Evolutionary conservation across 2,113 vertebrate species (phyloP).

Genomic region (Alethe diademata): DNA sequence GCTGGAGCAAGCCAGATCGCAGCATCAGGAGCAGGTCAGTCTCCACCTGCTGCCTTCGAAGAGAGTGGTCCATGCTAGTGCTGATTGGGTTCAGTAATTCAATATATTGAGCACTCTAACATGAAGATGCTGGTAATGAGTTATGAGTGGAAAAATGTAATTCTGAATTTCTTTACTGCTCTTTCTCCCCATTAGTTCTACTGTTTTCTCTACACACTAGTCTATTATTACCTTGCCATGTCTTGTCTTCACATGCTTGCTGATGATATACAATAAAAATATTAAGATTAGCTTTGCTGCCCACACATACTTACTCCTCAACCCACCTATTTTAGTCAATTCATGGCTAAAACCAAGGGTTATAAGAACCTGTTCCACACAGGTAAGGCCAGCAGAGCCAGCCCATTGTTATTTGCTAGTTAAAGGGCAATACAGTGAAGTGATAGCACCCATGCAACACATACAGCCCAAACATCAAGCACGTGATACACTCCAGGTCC

Average conservation of each 20-base stretch:
- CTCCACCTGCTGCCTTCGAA: neutral
- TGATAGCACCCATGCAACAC: neutral
- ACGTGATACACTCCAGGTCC: rapidly evolving
- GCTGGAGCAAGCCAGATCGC: constrained; percentile 51
- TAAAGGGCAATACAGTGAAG: neutral
- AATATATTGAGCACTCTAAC: neutral
- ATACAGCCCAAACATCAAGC: neutral
- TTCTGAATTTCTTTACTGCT: neutral
- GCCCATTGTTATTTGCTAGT: neutral
- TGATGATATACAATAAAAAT: neutral
- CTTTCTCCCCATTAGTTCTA: neutral
- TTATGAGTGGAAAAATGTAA: neutral
- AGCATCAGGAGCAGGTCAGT: constrained; percentile 85
- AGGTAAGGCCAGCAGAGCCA: neutral
- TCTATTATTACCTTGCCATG: neutral
- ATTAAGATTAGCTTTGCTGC: neutral
- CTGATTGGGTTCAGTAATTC: neutral
- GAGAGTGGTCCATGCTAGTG: neutral
- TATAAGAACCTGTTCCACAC: neutral
- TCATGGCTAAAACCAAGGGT: neutral
- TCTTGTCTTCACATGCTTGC: neutral
- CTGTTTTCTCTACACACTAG: neutral
- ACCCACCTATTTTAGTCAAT: neutral
- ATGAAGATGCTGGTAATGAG: neutral
- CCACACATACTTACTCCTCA: neutral